A percentile compares a stretch with the other conserved stretches of the same genome.
These are phyloP conservation scores for Chrysoperla carnea DNA, from an alignment of 1,140 invertebrate genomes.

Conservation along the genomic window DNA sequence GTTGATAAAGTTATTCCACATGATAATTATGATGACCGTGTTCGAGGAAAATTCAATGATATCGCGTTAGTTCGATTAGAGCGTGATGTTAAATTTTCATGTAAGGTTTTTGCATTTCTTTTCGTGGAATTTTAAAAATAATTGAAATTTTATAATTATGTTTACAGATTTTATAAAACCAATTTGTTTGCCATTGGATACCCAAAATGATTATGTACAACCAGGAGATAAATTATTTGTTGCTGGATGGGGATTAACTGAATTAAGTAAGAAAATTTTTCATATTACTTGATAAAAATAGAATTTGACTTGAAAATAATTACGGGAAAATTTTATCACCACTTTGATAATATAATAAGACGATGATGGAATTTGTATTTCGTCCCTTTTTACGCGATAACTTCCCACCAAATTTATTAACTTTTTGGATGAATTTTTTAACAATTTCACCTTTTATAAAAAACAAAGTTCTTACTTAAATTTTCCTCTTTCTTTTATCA, in stretches of 20 bases:
- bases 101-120: neutral
- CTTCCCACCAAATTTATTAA: too few relatives aligned
- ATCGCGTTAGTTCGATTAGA: slow-evolving; percentile 33
- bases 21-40: slow-evolving; percentile 23
- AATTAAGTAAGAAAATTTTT: slow-evolving; percentile 15
- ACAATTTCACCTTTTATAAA: too few relatives aligned
- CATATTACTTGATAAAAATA: too few relatives aligned
- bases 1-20: slow-evolving; percentile 27
- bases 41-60: slow-evolving; percentile 24
- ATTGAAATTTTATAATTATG: slow-evolving; percentile 9
- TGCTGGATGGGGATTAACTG: slow-evolving; percentile 49
- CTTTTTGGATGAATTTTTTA: too few relatives aligned
- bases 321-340: too few relatives aligned
- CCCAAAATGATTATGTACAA: slow-evolving; percentile 1
- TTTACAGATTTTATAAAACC: slow-evolving; percentile 34
- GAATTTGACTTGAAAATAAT: too few relatives aligned
- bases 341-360: too few relatives aligned
- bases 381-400: too few relatives aligned
- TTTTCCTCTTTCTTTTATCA: too few relatives aligned
- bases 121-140: neutral
- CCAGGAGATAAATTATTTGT: slow-evolving; percentile 25
- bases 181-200: slow-evolving; percentile 34
- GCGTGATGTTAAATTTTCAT: slow-evolving; percentile 24
- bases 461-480: too few relatives aligned
- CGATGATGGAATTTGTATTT: too few relatives aligned